phyloP scores from a whole-genome alignment of 2,113 vertebrate species.

The Pampusana beccarii region DNA sequence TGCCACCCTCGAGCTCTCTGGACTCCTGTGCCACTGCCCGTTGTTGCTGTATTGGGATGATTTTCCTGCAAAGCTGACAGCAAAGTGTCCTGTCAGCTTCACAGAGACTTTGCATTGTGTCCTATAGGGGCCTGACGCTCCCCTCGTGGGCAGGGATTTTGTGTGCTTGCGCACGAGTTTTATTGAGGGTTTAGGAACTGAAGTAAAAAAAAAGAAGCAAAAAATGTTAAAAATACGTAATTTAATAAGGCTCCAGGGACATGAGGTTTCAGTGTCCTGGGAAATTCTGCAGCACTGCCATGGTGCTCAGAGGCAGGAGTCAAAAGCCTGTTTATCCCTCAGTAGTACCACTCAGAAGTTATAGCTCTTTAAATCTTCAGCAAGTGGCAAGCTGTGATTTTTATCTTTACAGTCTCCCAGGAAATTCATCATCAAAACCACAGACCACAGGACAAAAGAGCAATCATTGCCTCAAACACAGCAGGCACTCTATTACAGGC shows the following conservation, averaged over 20 bases:
- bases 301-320: neutral
- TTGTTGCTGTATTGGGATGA: rapidly evolving
- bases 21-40: rapidly evolving
- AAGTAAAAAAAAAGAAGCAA: neutral
- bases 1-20: neutral
- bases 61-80: neutral
- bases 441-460: neutral
- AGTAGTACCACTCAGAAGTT: neutral
- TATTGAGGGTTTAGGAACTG: neutral
- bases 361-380: neutral
- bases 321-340: neutral
- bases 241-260: neutral
- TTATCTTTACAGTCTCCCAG: neutral
- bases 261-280: neutral
- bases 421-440: neutral
- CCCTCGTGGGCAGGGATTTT: neutral
- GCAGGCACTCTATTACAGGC: neutral
- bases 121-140: neutral
- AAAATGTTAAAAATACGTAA: neutral
- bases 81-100: neutral
- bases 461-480: neutral
- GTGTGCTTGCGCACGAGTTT: rapidly evolving
- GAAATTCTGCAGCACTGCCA: neutral
- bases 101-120: neutral
- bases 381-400: neutral